Evolutionary conservation across 1,140 invertebrate genomes (phyloP), one percentile per base, ranked within the genome.

Genomic region (Leptestheria dahalacensis): DNA sequence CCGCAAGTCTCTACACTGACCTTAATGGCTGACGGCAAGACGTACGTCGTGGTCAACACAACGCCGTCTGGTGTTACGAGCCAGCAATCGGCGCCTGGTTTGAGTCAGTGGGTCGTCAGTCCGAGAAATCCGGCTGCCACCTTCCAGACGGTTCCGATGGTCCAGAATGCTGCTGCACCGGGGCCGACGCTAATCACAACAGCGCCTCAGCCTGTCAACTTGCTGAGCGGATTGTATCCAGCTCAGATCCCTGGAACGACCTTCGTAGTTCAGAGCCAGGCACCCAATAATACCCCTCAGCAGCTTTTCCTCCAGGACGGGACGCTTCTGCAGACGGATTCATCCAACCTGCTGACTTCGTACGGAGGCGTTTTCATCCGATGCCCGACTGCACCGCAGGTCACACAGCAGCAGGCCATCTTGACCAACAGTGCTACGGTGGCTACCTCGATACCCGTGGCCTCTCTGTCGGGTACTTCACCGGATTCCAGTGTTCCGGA

Each of bases 281-380:
- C 53, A 3, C 53, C 53, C 26, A 9, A 6, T 15, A 41, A 41
- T 15, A 55, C 53, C 25, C 52, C 24, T 12, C 53, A 55, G 28
- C 26, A 29, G 2, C 24, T 55, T 11, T 33, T 29, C 15, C 53
- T 55, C 3, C 53, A 55, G n/a, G 53, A 55, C 21, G 53, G 53
- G 10, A 85, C 84, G 1, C 84, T 86, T 50, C 78, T 87, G 2
- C 84, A 75, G 79, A 9, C 82, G 85, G 82, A 84, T 65, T 82
- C 84, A 66, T 85, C 87, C 25, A 86, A 88, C 70, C 70, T 88
- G 26, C 71, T 54, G 26, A 23, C 63, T 12, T 33, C 23, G 12
- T 53, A 47, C 48, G 23, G 20, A 18, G 21, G 26, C 2, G 47
- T 51, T 11, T 57, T 26, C 20, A 46, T 26, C 23, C 58, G n/a